These are phyloP conservation scores for Bombyx mandarina DNA, from an alignment of 1,140 invertebrate species.

Conservation along the genomic window DNA sequence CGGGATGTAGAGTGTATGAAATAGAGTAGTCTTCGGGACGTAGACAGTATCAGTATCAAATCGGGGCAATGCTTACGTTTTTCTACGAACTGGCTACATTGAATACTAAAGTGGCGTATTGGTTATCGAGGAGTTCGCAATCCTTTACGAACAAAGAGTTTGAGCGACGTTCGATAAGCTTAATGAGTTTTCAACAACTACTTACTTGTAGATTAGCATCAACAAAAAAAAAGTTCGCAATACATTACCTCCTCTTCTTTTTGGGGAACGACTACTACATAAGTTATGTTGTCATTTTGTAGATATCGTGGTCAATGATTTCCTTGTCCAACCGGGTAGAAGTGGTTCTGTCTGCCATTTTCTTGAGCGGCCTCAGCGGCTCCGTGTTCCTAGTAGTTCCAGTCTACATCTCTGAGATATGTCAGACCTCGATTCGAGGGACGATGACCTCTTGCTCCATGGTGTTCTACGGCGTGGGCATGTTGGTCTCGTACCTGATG, in stretches of 20 bases:
- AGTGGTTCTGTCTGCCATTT: constrained; percentile 28
- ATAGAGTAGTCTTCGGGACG: too few relatives aligned
- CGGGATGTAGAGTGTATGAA: too few relatives aligned
- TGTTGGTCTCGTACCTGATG: constrained; percentile 33
- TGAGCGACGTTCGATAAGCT: too few relatives aligned
- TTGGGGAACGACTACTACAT: background rate
- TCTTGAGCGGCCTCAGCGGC: constrained; percentile 30
- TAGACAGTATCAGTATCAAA: too few relatives aligned
- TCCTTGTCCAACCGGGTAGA: constrained; percentile 26
- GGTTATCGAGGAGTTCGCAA: too few relatives aligned
- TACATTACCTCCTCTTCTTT: background rate
- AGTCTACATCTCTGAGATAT: constrained; percentile 39
- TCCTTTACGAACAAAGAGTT: too few relatives aligned
- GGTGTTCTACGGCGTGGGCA: constrained; percentile 34
- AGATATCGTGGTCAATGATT: constrained; percentile 33
- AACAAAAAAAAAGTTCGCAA: too few relatives aligned
- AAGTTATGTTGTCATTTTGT: constrained; percentile 7
- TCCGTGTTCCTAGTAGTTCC: constrained; percentile 27
- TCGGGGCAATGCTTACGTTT: too few relatives aligned
- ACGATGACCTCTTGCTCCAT: constrained; percentile 33
- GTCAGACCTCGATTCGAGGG: constrained; percentile 38
- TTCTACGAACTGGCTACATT: too few relatives aligned
- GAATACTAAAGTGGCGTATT: too few relatives aligned
- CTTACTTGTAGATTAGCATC: too few relatives aligned
- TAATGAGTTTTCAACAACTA: too few relatives aligned